phyloP scores from a whole-genome alignment of 2,113 vertebrate genomes.

The Dendropsophus ebraccatus region DNA sequence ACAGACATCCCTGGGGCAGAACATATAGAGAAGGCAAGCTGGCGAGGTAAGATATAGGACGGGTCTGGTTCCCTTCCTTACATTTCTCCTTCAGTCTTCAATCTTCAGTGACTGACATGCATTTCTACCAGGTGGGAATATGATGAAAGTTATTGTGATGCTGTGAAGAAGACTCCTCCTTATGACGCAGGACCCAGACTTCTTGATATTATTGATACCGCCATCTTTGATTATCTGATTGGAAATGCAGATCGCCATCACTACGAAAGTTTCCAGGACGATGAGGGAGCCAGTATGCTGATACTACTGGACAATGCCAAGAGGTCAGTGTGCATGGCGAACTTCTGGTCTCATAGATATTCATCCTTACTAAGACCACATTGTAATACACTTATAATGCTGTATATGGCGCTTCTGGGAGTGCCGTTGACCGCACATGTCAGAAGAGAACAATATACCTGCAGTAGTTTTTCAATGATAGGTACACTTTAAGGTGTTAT shows the following conservation, averaged over 20 bases:
- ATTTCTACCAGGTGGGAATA: conserved; percentile 89
- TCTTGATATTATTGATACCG: conserved; percentile 93
- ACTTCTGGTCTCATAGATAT: neutral
- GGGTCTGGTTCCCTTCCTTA: too few relatives aligned
- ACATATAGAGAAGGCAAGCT: conserved; percentile 97
- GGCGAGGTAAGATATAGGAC: conserved; percentile 79
- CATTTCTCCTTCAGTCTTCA: neutral
- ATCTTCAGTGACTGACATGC: neutral
- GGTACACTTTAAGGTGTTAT: too few relatives aligned
- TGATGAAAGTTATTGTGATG: conserved; percentile 96
- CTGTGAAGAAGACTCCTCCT: conserved; percentile 95
- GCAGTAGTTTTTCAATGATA: too few relatives aligned
- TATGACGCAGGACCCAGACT: conserved; percentile 94
- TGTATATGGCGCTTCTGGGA: too few relatives aligned
- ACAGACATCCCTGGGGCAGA: conserved; percentile 95
- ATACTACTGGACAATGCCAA: conserved; percentile 97
- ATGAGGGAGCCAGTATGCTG: conserved; percentile 97
- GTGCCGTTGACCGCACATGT: too few relatives aligned
- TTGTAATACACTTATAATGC: too few relatives aligned
- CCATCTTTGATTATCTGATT: conserved; percentile 94
- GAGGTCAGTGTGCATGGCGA: conserved; percentile 75
- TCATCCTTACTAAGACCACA: too few relatives aligned
- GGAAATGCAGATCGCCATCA: conserved; percentile 97
- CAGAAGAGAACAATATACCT: too few relatives aligned
- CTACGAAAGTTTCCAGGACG: conserved; percentile 98